Base-by-base conservation (phyloP, 2,113 vertebrate species). In the Butorides virescens region DNA sequence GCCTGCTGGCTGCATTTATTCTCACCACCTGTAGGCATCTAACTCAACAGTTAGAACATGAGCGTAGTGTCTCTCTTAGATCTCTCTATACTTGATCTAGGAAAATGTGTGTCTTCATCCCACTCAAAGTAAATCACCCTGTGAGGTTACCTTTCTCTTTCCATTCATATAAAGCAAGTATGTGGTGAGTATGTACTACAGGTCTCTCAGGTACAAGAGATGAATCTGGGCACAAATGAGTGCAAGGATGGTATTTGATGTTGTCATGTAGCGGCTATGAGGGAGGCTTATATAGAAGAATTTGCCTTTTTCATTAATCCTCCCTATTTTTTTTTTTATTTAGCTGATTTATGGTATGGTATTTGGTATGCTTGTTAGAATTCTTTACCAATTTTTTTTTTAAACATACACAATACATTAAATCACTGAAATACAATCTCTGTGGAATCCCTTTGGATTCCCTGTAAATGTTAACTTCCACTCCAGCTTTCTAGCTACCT, bases 381-480 rank as follows among this genome's bases (percentile, higher is more conserved):
- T 79, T 90, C 47, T 53, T 68, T 21, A 67, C 29, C 39, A 90
- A 13, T 72, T 34, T 56, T 44, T 56, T 44, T 23, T 63, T 67
- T 90, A 8, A 67, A 47, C 25, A 42, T 52, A 37, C n/a, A 56
- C 14, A 72, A 65, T 49, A n/a, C 52, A 78, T 72, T 55, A 92
- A 92, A 84, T 25, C 47, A 56, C 30, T 91, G 91, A 92, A 93
- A 96, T 56, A 47, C 32, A 93, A 85, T 68, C 83, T 78, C 76
- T 50, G 25, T 66, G 73, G 73, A 91, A 89, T 94, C 70, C 56
- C 56, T 68, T 75, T 81, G 44, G 65, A 65, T 75, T 86, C 65
- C 25, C 32, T 65, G 56, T 77, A 90, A 86, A 81, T 44, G 32
- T 81, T 86, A 74, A 25, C 86, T 93, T 84, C 42, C 39, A 61